Percentiles rank a stretch among this genome's conserved stretches.
phyloP scores from a whole-genome alignment of 2,888 invertebrate genomes.

The Cistogaster globosa region DNA sequence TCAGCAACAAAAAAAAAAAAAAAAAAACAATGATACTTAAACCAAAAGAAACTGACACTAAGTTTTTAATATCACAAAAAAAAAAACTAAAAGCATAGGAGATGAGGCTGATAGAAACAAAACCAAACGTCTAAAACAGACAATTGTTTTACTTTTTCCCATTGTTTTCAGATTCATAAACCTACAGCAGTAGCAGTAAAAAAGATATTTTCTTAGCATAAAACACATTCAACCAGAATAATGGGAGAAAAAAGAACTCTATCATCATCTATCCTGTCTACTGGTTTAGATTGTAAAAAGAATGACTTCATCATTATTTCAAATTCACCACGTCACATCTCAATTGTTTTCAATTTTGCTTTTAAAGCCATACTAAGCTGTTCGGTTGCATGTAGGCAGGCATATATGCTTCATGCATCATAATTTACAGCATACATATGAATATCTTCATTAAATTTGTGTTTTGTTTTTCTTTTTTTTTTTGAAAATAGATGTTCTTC shows the following conservation, averaged over 20 bases:
- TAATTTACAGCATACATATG: slow-evolving; percentile 11
- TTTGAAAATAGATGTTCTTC: slow-evolving; percentile 1
- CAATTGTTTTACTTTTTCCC: slow-evolving; percentile 49
- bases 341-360: slow-evolving; percentile 28
- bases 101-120: not conserved
- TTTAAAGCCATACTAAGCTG: not conserved
- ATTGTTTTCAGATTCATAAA: slow-evolving; percentile 21
- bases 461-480: not conserved
- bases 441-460: slow-evolving; percentile 48
- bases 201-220: slow-evolving; percentile 32
- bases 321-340: slow-evolving; percentile 27
- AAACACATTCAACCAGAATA: slow-evolving; percentile 44
- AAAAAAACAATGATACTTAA: slow-evolving; percentile 12
- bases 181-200: slow-evolving; percentile 50
- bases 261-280: slow-evolving; percentile 48
- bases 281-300: slow-evolving; percentile 26
- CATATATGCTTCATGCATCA: slow-evolving; percentile 23
- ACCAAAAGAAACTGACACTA: slow-evolving; percentile 46
- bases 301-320: slow-evolving; percentile 41
- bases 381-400: slow-evolving; percentile 33
- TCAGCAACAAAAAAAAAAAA: not conserved
- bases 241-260: slow-evolving; percentile 13
- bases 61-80: slow-evolving; percentile 54
- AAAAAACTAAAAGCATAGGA: slow-evolving; percentile 17
- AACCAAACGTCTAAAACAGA: slow-evolving; percentile 40